phyloP scores from a whole-genome alignment of 2,797 vertebrate species.

The Alca torda region DNA sequence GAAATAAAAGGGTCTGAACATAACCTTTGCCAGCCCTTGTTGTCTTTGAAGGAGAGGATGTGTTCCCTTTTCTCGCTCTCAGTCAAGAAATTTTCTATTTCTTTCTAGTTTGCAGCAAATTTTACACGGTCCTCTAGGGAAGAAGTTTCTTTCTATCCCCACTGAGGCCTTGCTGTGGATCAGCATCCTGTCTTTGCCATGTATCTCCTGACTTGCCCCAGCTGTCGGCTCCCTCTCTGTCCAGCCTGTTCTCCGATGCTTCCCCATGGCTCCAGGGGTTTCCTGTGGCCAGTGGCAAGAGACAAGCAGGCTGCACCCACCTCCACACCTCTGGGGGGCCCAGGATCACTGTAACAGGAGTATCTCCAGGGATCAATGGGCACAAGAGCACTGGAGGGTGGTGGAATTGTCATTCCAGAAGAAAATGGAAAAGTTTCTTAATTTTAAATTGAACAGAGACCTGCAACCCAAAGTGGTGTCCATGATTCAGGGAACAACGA shows the following conservation, averaged over 20 bases:
- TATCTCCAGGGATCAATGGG: background rate
- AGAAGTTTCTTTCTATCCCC: background rate
- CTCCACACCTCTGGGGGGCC: background rate
- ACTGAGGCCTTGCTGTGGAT: background rate
- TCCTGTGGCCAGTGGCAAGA: accelerated
- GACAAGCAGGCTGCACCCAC: accelerated
- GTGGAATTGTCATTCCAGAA: background rate
- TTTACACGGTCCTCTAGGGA: background rate
- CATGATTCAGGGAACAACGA: background rate
- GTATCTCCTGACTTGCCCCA: background rate
- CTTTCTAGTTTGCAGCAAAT: background rate
- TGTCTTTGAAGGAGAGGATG: background rate
- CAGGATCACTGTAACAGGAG: background rate
- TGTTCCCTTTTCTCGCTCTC: background rate
- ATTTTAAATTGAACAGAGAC: background rate
- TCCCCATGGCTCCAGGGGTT: background rate
- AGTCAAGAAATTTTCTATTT: background rate
- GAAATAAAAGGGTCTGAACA: background rate
- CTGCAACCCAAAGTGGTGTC: background rate
- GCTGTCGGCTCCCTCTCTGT: background rate
- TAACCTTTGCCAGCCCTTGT: background rate
- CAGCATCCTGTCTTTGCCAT: background rate
- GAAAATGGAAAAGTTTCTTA: background rate
- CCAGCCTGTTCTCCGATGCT: background rate
- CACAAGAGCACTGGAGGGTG: background rate